These are phyloP conservation scores for Pandemis corylana DNA, from an alignment of 2,888 invertebrate species.

Conservation along the genomic window DNA sequence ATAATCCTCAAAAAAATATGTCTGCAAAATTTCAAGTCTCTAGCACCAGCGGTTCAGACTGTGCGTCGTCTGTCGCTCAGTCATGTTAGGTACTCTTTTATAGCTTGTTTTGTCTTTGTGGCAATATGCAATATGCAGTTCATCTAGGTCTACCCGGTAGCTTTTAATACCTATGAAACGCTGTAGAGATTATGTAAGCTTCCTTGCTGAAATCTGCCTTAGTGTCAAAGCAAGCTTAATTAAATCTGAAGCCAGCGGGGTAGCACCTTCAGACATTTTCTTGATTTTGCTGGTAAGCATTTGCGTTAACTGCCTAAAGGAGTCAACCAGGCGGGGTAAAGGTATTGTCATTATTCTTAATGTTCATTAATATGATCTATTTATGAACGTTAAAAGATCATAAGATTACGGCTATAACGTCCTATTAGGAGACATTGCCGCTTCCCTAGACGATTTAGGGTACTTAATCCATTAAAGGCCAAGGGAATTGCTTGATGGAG, in stretches of 20 bases:
- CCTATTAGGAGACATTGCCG: background rate
- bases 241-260: constrained; percentile 35
- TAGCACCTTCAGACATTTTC: constrained; percentile 27
- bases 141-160: background rate
- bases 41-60: too few species aligned
- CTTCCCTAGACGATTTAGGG: background rate
- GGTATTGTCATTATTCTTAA: background rate
- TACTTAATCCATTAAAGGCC: background rate
- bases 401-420: background rate
- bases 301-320: background rate
- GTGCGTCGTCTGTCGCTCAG: too few species aligned
- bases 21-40: too few species aligned
- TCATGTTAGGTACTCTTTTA: too few species aligned
- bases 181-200: constrained; percentile 30
- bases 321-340: constrained; percentile 3
- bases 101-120: too few species aligned
- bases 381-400: background rate
- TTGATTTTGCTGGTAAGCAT: constrained; percentile 10
- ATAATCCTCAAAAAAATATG: too few species aligned
- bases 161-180: constrained; percentile 22
- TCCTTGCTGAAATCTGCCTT: constrained; percentile 30
- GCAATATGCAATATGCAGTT: background rate
- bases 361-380: constrained; percentile 5
- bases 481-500: background rate
- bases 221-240: constrained; percentile 40